Percentiles rank a stretch among this genome's conserved stretches.
phyloP scores from a whole-genome alignment of 2,113 vertebrate genomes.

The Equus przewalskii region DNA sequence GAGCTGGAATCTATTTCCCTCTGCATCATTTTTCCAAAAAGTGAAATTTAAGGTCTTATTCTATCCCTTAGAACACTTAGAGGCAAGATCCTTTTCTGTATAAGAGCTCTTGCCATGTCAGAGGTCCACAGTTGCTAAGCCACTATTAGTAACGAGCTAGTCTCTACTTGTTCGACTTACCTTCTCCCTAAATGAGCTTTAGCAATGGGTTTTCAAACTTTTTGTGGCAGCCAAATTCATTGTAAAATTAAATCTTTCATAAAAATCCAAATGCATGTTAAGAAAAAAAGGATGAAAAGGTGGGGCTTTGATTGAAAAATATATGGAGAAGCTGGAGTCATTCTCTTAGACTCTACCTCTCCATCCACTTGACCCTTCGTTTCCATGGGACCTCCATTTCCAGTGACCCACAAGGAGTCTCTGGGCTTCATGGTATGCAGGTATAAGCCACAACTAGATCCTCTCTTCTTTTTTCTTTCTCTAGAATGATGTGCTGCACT shows the following conservation, averaged over 20 bases:
- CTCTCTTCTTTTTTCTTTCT: not conserved
- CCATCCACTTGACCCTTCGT: no score
- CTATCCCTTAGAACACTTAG: not conserved
- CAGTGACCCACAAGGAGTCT: not conserved
- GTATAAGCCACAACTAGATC: not conserved
- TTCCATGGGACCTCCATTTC: not conserved
- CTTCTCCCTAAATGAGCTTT: not conserved
- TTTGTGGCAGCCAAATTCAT: not conserved
- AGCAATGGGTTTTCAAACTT: not conserved
- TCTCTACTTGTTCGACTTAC: not conserved
- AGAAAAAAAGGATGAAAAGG: not conserved
- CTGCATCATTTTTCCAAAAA: not conserved
- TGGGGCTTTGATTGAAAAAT: not conserved
- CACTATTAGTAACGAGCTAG: not conserved
- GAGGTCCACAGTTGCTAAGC: not conserved
- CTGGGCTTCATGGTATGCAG: not conserved
- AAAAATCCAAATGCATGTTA: not conserved
- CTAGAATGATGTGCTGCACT: not conserved
- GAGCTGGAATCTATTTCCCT: not conserved
- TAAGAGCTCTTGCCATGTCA: not conserved
- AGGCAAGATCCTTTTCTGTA: not conserved
- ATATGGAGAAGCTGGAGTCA: not conserved
- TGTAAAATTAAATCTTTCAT: not conserved
- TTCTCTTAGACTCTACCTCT: not conserved
- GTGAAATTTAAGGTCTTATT: not conserved